phyloP scores from a whole-genome alignment of 1,140 invertebrate genomes.

The Pseudoatta argentina region DNA sequence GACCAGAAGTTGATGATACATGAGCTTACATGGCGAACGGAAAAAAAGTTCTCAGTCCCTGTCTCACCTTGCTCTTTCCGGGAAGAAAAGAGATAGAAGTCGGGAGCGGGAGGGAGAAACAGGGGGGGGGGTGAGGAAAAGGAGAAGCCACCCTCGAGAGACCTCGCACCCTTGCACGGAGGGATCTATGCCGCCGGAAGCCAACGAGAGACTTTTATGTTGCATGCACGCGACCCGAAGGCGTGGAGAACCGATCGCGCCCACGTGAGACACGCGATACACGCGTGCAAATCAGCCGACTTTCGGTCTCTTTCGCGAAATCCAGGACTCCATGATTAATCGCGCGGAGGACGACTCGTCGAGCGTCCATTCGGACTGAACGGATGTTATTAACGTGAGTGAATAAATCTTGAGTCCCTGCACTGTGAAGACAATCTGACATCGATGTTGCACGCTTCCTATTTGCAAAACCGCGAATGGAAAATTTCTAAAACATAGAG shows the following conservation, averaged over 20 bases:
- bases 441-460: background rate
- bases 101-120: background rate
- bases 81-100: too few species aligned
- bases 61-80: background rate
- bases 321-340: background rate
- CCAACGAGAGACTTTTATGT: background rate
- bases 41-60: background rate
- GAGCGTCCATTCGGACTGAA: background rate
- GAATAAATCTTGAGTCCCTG: background rate
- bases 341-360: background rate
- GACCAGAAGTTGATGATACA: conserved; percentile 32
- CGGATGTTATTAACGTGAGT: background rate
- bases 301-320: background rate
- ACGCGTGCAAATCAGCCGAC: conserved; percentile 6
- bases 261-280: conserved; percentile 41
- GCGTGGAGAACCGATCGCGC: conserved; percentile 19
- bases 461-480: conserved; percentile 8
- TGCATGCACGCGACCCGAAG: conserved; percentile 29
- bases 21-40: conserved; percentile 1
- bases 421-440: background rate
- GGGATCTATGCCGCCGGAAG: conserved; percentile 9
- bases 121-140: background rate
- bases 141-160: background rate
- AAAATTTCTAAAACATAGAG: conserved; percentile 32
- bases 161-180: background rate